Evolutionary conservation across 2,888 invertebrate genomes (phyloP).

Genomic region (Gari tellinella): DNA sequence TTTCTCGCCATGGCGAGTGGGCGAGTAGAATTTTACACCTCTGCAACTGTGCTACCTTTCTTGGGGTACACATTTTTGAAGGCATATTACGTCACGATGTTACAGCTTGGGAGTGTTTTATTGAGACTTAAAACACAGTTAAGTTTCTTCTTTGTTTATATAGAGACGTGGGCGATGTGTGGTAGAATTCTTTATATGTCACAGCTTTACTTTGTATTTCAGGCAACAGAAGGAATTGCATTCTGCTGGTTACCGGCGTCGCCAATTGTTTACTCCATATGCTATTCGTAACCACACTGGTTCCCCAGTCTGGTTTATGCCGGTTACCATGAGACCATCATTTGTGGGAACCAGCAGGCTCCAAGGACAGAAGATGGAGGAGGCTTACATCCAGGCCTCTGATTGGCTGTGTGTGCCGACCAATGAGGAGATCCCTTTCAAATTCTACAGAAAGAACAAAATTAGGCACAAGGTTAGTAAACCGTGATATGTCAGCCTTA

Average conservation of each 20-base stretch:
- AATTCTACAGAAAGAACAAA: conserved; percentile 90
- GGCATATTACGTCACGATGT: too few relatives aligned
- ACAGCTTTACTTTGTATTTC: conserved; percentile 6
- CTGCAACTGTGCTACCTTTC: too few relatives aligned
- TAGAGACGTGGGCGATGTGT: too few relatives aligned
- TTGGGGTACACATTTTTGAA: too few relatives aligned
- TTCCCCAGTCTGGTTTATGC: conserved; percentile 93
- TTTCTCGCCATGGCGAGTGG: too few relatives aligned
- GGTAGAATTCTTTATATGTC: too few relatives aligned
- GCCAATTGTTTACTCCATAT: conserved; percentile 97
- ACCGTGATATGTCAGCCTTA: too few relatives aligned
- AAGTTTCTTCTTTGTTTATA: too few relatives aligned
- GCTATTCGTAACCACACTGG: conserved; percentile 97
- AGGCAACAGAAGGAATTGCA: conserved; percentile 40
- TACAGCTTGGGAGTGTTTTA: too few relatives aligned
- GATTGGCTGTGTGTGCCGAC: conserved; percentile 90
- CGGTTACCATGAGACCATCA: conserved; percentile 87
- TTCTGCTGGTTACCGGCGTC: conserved; percentile 84
- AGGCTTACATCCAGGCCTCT: conserved; percentile 70
- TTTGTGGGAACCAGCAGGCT: conserved; percentile 59
- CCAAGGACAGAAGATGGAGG: conserved; percentile 49
- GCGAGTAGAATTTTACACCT: too few relatives aligned
- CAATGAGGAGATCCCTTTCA: conserved; percentile 93
- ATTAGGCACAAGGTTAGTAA: conserved; percentile 83
- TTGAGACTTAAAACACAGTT: too few relatives aligned